A percentile compares a stretch with the other conserved stretches of the same genome.
Evolutionary conservation across 2,797 vertebrate genomes (phyloP).

Genomic region (Gymnopithys bicolor): DNA sequence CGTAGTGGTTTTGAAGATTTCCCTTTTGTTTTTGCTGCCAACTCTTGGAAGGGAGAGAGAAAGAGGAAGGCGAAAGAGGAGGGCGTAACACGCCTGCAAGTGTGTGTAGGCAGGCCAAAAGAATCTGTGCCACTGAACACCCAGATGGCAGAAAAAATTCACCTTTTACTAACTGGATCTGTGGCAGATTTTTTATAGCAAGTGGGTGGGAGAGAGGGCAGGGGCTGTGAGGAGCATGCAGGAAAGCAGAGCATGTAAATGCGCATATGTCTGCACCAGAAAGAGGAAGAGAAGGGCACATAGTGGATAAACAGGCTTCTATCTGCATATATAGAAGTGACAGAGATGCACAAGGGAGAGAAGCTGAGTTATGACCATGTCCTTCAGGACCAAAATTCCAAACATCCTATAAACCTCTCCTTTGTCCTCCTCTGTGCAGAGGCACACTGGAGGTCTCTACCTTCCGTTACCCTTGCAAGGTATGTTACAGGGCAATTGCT

Average conservation of each 20-base stretch:
- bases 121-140: constrained; percentile 54
- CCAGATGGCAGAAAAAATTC: constrained; percentile 69
- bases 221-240: constrained; percentile 12
- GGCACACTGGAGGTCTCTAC: background rate
- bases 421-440: background rate
- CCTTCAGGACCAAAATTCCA: background rate
- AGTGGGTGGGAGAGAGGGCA: constrained; percentile 45
- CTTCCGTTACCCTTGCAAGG: background rate
- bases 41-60: constrained; percentile 18
- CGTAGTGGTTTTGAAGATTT: constrained; percentile 56
- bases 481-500: background rate
- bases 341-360: background rate
- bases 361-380: rapidly evolving
- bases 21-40: constrained; percentile 64
- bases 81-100: background rate
- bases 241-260: constrained; percentile 37
- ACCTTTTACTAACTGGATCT: constrained; percentile 58
- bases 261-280: constrained; percentile 22
- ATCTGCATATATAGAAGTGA: background rate
- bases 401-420: background rate
- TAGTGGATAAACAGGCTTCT: background rate
- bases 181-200: constrained; percentile 32
- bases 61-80: constrained; percentile 38
- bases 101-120: constrained; percentile 65
- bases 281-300: constrained; percentile 3